Evolutionary conservation across 2,888 invertebrate species (phyloP).

Genomic region (Drosophila nr. perissopoda): DNA sequence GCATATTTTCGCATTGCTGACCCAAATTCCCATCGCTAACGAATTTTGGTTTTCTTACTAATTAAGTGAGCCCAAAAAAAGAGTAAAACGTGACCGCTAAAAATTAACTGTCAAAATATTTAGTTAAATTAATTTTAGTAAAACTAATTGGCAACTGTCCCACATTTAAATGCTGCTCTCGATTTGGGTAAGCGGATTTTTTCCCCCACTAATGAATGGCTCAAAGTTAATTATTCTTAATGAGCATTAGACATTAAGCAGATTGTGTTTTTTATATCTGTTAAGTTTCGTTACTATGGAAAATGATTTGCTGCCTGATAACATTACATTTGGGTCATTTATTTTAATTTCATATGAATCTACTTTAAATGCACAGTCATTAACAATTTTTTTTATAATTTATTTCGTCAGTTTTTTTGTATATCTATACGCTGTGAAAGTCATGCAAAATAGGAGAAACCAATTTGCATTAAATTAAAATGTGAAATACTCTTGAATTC

Average conservation of each 20-base stretch:
- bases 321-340: not conserved
- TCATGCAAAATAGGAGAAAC: not conserved
- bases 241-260: conserved; percentile 45
- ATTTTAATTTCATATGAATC: not conserved
- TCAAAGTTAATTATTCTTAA: conserved; percentile 65
- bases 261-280: conserved; percentile 27
- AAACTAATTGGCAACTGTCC: conserved; percentile 41
- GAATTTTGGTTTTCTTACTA: conserved; percentile 39
- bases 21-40: conserved; percentile 51
- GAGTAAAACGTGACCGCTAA: conserved; percentile 17
- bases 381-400: not conserved
- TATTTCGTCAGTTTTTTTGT: not conserved
- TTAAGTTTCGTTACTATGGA: not conserved
- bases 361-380: not conserved
- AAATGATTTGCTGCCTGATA: not conserved
- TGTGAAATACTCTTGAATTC: not conserved
- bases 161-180: not conserved
- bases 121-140: conserved; percentile 46
- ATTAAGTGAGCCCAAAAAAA: conserved; percentile 53
- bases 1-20: conserved; percentile 54
- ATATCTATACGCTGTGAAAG: not conserved
- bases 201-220: not conserved
- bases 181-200: not conserved
- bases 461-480: not conserved
- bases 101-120: conserved; percentile 59